Evolutionary conservation across 2,113 vertebrate species (phyloP), one percentile per base, ranked within the genome.

Genomic region (Euleptes europaea): DNA sequence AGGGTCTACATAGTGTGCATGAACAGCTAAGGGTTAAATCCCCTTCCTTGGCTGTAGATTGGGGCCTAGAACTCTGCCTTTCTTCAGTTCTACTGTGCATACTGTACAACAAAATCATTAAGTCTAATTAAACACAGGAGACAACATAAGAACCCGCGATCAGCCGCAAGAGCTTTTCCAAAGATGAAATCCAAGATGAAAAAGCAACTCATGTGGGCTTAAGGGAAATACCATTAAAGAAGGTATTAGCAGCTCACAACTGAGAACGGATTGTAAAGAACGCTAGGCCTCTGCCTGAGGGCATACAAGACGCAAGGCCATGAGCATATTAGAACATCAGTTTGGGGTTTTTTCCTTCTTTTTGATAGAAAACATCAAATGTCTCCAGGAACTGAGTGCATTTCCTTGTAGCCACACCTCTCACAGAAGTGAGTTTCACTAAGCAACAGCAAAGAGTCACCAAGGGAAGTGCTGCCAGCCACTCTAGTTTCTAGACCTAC

Each of bases 101-200:
- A 73, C 47, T 77, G 26, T 69, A 35, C 42, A 54, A 51, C 66
- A 78, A 71, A 85, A 79, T 35, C 21, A 79, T 35, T 60, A 33
- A 49, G 17, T 28, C 75, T 78, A 78, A 78, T 85, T 79, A 85
- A 85, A 72, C 40, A 79, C 76, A 21, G n/a, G 54, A 78, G 76
- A 79, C 76, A 63, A 35, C 31, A 60, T 71, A 42, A 63, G 76
- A 85, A 47, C 72, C 40, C 14, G 19, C 33, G 4, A 60, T 84
- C 75, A 78, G 83, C 35, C 66, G 7, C n/a, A 65, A 76, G 23
- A 79, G 21, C 7, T 54, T 78, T 60, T 44, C 76, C 35, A 40
- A 71, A 85, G 76, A 79, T 63, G 83, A 85, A 71, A 85, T 79
- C 31, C 69, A 85, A 79, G 40, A 72, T 47, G 49, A 33, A 79